These are phyloP conservation scores for Trachelus troglodyta DNA, from an alignment of 2,888 invertebrate genomes.

Conservation along the genomic window DNA sequence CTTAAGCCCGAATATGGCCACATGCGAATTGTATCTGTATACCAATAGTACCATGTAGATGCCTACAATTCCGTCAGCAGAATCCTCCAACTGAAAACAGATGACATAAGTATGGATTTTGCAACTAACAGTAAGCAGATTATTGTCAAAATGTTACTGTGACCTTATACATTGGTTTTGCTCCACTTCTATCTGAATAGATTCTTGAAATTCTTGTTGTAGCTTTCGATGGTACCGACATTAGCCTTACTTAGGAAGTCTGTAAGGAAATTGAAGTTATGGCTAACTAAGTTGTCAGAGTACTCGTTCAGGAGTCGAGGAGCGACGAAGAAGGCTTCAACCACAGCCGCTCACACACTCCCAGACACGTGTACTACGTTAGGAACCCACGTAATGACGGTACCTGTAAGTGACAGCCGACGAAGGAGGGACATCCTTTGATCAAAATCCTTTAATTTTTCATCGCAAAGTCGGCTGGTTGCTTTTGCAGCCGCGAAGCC, in stretches of 20 bases:
- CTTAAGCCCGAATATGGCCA: background rate
- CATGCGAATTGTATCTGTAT: background rate
- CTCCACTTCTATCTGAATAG: background rate
- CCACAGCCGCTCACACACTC: slow-evolving; percentile 12
- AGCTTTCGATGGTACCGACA: background rate
- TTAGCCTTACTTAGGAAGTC: background rate
- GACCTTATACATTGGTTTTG: background rate
- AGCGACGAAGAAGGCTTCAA: slow-evolving; percentile 9
- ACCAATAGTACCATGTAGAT: background rate
- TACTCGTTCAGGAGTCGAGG: slow-evolving; percentile 12
- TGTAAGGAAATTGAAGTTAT: slow-evolving; percentile 39
- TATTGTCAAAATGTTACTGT: background rate
- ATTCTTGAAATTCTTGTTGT: background rate
- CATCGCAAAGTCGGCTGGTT: slow-evolving; percentile 34
- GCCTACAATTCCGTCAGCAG: background rate
- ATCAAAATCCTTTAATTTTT: slow-evolving; percentile 49
- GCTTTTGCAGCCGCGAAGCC: background rate
- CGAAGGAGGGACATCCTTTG: slow-evolving; percentile 42
- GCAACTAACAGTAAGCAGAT: background rate
- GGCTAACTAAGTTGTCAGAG: slow-evolving; percentile 42
- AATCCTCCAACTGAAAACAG: background rate
- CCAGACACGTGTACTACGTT: slow-evolving; percentile 24
- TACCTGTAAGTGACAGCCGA: slow-evolving; percentile 39
- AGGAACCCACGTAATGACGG: slow-evolving; percentile 30
- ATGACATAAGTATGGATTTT: background rate